These are phyloP conservation scores for Coremacera marginata DNA, from an alignment of 2,888 invertebrate genomes.

Conservation along the genomic window DNA sequence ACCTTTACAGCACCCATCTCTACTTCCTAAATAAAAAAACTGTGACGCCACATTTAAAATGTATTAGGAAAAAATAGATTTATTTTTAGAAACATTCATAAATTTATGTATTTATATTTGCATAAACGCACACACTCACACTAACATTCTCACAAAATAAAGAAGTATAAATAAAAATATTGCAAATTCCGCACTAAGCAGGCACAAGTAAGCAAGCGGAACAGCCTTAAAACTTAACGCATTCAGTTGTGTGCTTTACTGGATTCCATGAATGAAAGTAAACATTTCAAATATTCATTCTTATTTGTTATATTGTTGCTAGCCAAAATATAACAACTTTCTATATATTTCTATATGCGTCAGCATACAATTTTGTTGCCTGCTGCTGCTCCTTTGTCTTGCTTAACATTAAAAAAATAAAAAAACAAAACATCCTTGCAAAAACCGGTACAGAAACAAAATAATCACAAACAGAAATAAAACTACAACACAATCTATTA, in stretches of 20 bases:
- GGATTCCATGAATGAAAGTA: too few species aligned
- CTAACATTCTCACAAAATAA: not conserved
- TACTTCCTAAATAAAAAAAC: not conserved
- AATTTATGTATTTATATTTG: not conserved
- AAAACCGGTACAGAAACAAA: too few species aligned
- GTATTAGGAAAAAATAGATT: not conserved
- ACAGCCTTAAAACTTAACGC: not conserved
- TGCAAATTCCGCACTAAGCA: too few species aligned
- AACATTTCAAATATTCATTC: too few species aligned
- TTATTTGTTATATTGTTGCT: too few species aligned
- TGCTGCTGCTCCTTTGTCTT: not conserved
- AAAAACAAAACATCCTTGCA: too few species aligned
- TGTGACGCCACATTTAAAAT: not conserved
- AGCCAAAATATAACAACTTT: not conserved
- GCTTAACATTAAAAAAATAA: not conserved
- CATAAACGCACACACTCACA: not conserved
- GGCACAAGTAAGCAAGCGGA: not conserved
- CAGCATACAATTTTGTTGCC: not conserved
- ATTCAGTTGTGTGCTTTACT: too few species aligned
- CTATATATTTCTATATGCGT: not conserved
- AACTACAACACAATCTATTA: not conserved
- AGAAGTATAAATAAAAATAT: not conserved
- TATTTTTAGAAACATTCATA: constrained; percentile 21
- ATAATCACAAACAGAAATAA: not conserved
- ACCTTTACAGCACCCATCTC: not conserved